Evolutionary conservation across 2,113 vertebrate genomes (phyloP).

Genomic region (Lutjanus erythropterus): DNA sequence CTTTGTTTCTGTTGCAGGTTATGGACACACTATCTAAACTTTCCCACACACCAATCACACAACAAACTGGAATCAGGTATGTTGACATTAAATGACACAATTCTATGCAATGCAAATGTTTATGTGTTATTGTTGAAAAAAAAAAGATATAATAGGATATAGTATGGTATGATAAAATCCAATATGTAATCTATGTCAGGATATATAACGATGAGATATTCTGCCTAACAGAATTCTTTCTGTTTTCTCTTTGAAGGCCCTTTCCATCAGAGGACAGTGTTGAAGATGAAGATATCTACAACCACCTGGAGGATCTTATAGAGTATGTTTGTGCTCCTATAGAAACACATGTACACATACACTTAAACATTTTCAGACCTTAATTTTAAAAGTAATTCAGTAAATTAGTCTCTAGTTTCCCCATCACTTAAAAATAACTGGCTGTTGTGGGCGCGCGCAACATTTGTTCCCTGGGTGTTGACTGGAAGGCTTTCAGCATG

Average conservation of each 20-base stretch:
- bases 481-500: slow-evolving; percentile 44
- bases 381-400: too few relatives aligned
- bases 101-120: too few relatives aligned
- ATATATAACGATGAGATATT: not conserved
- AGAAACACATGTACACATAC: not conserved
- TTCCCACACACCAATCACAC: slow-evolving; percentile 88
- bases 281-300: slow-evolving; percentile 95
- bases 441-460: not conserved
- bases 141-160: too few relatives aligned
- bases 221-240: not conserved
- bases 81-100: slow-evolving; percentile 11
- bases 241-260: slow-evolving; percentile 80
- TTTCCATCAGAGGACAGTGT: slow-evolving; percentile 96
- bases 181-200: too few relatives aligned
- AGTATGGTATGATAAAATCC: too few relatives aligned
- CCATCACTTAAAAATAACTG: not conserved
- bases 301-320: slow-evolving; percentile 94
- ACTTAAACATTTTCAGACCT: too few relatives aligned
- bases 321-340: slow-evolving; percentile 86
- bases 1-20: slow-evolving; percentile 85
- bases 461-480: slow-evolving; percentile 55
- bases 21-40: slow-evolving; percentile 96
- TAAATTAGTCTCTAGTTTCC: not conserved
- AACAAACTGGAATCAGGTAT: slow-evolving; percentile 93
- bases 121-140: too few relatives aligned